Evolutionary conservation across 1,140 invertebrate genomes (phyloP).

Genomic region (Drosophila ohnishii): DNA sequence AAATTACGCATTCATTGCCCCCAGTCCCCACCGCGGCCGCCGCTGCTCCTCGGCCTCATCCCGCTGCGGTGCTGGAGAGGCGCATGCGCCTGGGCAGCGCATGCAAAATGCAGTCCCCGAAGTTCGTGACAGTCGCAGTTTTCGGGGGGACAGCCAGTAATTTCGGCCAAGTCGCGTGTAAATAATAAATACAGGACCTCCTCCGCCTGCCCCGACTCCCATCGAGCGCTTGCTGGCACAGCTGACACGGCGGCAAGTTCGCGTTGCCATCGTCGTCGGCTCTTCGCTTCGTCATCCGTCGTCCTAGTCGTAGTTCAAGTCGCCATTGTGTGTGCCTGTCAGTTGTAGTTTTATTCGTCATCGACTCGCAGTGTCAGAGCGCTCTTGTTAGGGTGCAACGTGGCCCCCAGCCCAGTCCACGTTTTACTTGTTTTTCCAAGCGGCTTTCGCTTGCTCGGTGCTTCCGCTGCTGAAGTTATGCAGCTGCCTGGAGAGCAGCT

Average conservation of each 20-base stretch:
- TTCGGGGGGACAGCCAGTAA: constrained; percentile 22
- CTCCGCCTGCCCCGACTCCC: neutral
- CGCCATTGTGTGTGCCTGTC: constrained; percentile 47
- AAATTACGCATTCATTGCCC: constrained; percentile 49
- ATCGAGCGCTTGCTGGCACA: constrained; percentile 42
- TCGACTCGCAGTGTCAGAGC: constrained; percentile 47
- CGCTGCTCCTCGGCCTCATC: constrained; percentile 4
- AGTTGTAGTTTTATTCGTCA: constrained; percentile 60
- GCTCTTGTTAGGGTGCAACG: constrained; percentile 24
- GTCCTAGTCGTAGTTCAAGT: constrained; percentile 30
- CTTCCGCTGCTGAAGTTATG: constrained; percentile 10
- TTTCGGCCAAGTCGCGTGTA: constrained; percentile 55
- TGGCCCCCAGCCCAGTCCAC: constrained; percentile 6
- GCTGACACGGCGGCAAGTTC: constrained; percentile 50
- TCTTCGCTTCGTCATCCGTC: constrained; percentile 25
- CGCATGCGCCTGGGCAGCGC: constrained; percentile 34
- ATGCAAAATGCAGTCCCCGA: constrained; percentile 43
- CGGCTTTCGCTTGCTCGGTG: constrained; percentile 25
- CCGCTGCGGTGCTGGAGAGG: constrained; percentile 2
- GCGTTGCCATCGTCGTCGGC: constrained; percentile 21
- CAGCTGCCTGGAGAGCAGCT: neutral
- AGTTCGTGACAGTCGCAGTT: constrained; percentile 36
- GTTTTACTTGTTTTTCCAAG: constrained; percentile 10
- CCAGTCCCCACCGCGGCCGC: neutral
- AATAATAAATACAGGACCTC: constrained; percentile 63